A percentile compares a stretch with the other conserved stretches of the same genome.
Evolutionary conservation across 1,140 invertebrate species (phyloP).

Genomic region (Drosophila pseudoananassae): DNA sequence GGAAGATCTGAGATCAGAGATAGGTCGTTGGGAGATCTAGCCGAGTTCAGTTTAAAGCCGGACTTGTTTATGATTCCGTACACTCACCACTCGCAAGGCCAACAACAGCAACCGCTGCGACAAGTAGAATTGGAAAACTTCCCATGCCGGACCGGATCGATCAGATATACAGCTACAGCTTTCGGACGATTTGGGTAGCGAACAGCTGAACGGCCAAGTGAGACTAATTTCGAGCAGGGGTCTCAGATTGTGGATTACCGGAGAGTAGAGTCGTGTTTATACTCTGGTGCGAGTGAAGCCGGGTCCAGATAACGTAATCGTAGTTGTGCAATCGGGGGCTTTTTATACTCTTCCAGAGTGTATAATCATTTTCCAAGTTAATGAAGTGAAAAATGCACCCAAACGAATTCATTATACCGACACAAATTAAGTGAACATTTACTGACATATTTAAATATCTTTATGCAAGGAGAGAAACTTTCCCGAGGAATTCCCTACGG

Average conservation of each 20-base stretch:
- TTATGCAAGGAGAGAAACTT: too few species aligned
- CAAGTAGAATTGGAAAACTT: conserved; percentile 43
- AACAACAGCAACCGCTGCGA: conserved; percentile 37
- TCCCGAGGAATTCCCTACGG: too few species aligned
- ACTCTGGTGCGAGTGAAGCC: conserved; percentile 6
- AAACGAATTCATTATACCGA: too few species aligned
- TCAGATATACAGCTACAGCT: conserved; percentile 21
- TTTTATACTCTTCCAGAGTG: not conserved
- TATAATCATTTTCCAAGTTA: not conserved
- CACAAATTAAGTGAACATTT: too few species aligned
- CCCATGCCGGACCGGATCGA: conserved; percentile 53
- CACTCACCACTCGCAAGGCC: conserved; percentile 60
- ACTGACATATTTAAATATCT: too few species aligned
- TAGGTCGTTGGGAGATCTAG: not conserved
- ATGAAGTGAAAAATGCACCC: too few species aligned
- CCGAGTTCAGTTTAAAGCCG: conserved; percentile 23
- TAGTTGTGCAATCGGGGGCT: conserved; percentile 20
- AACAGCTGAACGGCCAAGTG: conserved; percentile 23
- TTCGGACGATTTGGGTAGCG: conserved; percentile 11
- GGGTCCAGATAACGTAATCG: conserved; percentile 44
- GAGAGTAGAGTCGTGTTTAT: conserved; percentile 19
- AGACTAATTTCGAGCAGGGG: conserved; percentile 18
- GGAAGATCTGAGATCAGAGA: conserved; percentile 10
- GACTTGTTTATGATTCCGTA: conserved; percentile 43
- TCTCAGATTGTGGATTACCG: conserved; percentile 19